Evolutionary conservation across 2,113 vertebrate genomes (phyloP), one percentile per base, ranked within the genome.

Genomic region (Piaya cayana): DNA sequence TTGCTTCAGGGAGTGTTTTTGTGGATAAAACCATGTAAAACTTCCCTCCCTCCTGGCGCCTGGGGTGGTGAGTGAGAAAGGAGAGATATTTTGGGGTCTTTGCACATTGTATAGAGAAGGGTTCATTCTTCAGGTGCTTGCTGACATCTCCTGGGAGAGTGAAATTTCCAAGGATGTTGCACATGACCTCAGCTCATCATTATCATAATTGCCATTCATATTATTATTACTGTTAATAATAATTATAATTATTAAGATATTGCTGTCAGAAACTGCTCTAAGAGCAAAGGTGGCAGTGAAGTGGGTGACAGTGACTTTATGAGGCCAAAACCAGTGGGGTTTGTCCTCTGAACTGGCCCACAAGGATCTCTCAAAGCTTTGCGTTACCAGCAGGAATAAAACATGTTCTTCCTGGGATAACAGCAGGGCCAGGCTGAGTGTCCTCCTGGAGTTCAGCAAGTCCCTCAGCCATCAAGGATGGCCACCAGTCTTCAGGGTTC

Each of bases 21-120:
- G 55, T 47, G 43, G 21, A 3, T 42, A 60, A 90, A 88, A 29
- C 4, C n/a, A 15, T 42, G 26, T 29, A 79, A 49, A 64, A 37
- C 0, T 30, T 36, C n/a, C 22, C 15, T 75, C 7, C 7, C 3
- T 43, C 13, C 58, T 53, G 37, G 19, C n/a, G 43, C 6, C 4
- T 0, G 0, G 12, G 12, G 23, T 39, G 60, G 12, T 36, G 56
- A 55, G 13, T 3, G 12, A 29, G 20, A 69, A 36, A 45, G 32
- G 25, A 39, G 0, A 0, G 25, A 39, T 0, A 0, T 55, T 34
- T 25, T 14, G 27, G 42, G 36, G 15, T n/a, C 11, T 64, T 72
- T n/a, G 16, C 5, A 26, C 29, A 17, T 29, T 63, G 7, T 17
- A 27, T 50, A 60, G 39, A 47, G 30, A 39, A 12, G 17, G 21